Conservation (phyloP, 2,113 vertebrate genomes). For the Callithrix jacchus region DNA sequence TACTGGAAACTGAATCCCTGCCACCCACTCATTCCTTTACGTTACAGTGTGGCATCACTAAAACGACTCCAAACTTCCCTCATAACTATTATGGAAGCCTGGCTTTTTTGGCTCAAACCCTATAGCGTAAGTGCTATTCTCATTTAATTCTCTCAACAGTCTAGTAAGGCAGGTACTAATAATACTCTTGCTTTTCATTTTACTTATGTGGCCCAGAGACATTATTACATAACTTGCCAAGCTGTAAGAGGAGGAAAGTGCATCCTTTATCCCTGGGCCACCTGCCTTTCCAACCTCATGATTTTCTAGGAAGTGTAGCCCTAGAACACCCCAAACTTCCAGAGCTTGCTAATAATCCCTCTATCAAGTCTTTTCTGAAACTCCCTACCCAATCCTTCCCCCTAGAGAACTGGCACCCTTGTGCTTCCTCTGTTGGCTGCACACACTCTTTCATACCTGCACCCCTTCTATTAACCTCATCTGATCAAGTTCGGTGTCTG, state of each 20-base stretch:
- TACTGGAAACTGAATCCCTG: not conserved
- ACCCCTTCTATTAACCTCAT: not conserved
- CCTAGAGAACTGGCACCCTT: not conserved
- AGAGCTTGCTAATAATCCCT: not conserved
- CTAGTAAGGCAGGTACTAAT: not conserved
- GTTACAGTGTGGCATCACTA: not conserved
- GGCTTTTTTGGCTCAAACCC: not conserved
- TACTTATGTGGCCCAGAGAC: not conserved
- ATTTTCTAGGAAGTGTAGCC: not conserved
- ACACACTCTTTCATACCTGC: not conserved
- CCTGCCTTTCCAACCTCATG: not conserved
- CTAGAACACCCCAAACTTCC: not conserved
- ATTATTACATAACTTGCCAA: not conserved
- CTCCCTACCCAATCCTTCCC: not conserved
- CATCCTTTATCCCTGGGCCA: not conserved
- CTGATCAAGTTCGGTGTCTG: not conserved
- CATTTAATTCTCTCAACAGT: not conserved
- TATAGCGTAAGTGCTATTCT: not conserved
- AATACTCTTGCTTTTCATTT: not conserved
- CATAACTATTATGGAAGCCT: not conserved
- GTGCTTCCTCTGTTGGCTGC: rapidly evolving
- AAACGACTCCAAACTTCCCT: not conserved
- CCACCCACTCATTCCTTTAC: not conserved
- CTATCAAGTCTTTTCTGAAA: not conserved
- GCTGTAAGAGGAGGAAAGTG: not conserved